Evolutionary conservation across 2,888 invertebrate species (phyloP).

Genomic region (Candidula unifasciata): DNA sequence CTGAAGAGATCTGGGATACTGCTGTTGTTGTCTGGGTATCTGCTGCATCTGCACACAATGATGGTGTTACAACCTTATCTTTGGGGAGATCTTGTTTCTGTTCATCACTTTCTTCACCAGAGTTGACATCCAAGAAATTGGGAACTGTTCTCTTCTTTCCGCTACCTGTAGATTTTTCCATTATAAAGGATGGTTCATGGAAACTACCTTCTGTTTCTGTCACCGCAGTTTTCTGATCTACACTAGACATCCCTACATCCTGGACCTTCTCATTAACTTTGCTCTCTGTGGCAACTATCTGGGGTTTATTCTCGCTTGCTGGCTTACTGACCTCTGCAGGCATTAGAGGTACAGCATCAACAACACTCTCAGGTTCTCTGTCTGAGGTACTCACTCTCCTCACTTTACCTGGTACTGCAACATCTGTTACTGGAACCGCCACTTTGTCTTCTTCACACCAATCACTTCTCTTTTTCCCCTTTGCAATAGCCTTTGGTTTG

Average conservation of each 20-base stretch:
- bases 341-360: background rate
- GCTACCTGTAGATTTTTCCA: conserved; percentile 3
- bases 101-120: conserved; percentile 52
- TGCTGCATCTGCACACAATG: background rate
- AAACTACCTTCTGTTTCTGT: background rate
- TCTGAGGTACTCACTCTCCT: conserved; percentile 46
- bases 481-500: conserved; percentile 50
- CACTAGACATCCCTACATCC: background rate
- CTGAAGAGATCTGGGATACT: background rate
- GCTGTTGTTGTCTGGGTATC: background rate
- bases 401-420: conserved; percentile 35
- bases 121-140: conserved; percentile 48
- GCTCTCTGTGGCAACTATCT: background rate
- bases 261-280: background rate
- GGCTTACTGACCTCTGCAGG: background rate
- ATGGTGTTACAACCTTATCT: conserved; percentile 15
- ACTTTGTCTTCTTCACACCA: conserved; percentile 3
- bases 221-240: background rate
- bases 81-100: conserved; percentile 24
- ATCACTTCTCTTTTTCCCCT: conserved; percentile 57
- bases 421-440: conserved; percentile 16
- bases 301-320: background rate
- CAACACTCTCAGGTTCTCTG: conserved; percentile 14
- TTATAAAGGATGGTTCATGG: background rate
- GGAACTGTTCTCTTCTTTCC: conserved; percentile 48